These are phyloP conservation scores for Machimus rusticus DNA, from an alignment of 2,888 invertebrate species.

Conservation along the genomic window DNA sequence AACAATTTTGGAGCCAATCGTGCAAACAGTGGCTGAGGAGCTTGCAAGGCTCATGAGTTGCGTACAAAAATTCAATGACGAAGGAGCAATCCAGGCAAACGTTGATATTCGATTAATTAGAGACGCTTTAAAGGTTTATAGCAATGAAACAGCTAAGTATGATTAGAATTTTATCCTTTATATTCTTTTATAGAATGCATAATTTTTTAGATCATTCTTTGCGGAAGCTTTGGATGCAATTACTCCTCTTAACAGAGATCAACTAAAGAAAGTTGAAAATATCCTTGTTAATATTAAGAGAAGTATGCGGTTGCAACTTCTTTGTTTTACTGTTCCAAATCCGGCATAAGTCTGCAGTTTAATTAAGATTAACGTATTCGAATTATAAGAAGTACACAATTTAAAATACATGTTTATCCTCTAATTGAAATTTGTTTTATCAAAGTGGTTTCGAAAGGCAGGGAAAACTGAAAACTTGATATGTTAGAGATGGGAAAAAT, in stretches of 20 bases:
- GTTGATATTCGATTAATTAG: slow-evolving; percentile 77
- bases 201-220: slow-evolving; percentile 72
- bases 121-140: slow-evolving; percentile 71
- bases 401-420: not conserved
- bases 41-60: slow-evolving; percentile 86
- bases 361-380: not conserved
- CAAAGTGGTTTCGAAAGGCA: not conserved
- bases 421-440: not conserved
- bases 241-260: slow-evolving; percentile 70
- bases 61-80: slow-evolving; percentile 72
- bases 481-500: too few species aligned
- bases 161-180: slow-evolving; percentile 45
- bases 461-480: not conserved
- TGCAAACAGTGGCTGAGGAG: slow-evolving; percentile 93
- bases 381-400: not conserved
- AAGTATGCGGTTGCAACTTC: slow-evolving; percentile 73
- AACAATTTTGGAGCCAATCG: slow-evolving; percentile 76
- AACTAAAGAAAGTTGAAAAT: slow-evolving; percentile 70
- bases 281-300: slow-evolving; percentile 70
- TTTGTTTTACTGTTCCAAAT: slow-evolving; percentile 66
- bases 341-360: not conserved
- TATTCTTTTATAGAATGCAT: not conserved
- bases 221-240: slow-evolving; percentile 82
- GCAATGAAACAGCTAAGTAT: slow-evolving; percentile 73
- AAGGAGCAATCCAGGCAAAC: slow-evolving; percentile 80